These are phyloP conservation scores for Tupaia chinensis DNA, from an alignment of 2,113 vertebrate species.

Conservation along the genomic window DNA sequence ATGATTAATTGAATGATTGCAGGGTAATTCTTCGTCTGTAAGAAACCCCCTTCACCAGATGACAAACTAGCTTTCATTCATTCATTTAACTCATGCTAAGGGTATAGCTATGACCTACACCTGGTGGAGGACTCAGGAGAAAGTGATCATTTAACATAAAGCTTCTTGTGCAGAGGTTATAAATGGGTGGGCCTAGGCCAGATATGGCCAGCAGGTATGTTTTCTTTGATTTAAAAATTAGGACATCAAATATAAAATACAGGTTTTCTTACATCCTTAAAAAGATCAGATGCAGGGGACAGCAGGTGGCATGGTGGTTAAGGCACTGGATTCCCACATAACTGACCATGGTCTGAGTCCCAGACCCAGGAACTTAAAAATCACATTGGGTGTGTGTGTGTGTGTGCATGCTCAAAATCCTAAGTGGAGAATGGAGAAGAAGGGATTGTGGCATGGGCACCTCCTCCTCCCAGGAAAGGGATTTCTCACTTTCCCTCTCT, in stretches of 20 bases:
- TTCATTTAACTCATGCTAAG: neutral
- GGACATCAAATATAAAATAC: neutral
- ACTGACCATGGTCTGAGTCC: no score
- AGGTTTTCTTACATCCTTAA: neutral
- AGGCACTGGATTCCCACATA: no score
- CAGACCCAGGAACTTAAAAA: no score
- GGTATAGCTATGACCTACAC: neutral
- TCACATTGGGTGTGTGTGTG: no score
- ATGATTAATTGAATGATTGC: neutral
- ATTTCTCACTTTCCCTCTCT: no score
- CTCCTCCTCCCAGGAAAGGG: no score
- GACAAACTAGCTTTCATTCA: neutral
- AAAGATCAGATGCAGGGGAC: neutral
- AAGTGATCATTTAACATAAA: neutral
- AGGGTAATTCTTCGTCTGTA: neutral
- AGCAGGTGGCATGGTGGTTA: no score
- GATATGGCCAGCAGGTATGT: neutral
- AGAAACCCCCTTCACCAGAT: neutral
- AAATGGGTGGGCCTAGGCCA: neutral
- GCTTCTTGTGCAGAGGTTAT: neutral
- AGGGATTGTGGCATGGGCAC: no score
- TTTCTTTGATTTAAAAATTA: constrained; percentile 32
- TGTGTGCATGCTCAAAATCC: no score
- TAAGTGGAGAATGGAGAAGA: no score
- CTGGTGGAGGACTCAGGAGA: neutral